Conservation (phyloP, 1,140 invertebrate species). For the Fopius arisanus region DNA sequence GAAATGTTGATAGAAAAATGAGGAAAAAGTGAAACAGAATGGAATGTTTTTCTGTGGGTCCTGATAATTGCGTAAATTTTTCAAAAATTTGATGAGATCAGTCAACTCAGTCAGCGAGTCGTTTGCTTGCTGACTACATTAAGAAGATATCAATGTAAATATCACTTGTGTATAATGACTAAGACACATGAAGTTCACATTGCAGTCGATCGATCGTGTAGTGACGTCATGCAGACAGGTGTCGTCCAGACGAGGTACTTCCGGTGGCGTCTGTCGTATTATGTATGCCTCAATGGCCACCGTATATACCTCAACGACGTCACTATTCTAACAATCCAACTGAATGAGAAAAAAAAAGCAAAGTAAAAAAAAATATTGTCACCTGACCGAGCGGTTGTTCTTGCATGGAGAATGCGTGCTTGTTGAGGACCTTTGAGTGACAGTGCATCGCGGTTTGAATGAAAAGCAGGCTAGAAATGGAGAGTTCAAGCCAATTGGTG, state of each 20-base stretch:
- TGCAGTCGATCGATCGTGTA: constrained; percentile 7
- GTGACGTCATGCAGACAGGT: constrained; percentile 9
- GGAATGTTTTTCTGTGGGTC: no score
- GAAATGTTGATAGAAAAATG: no score
- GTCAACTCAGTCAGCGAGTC: no score
- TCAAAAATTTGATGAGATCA: no score
- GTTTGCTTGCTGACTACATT: background rate
- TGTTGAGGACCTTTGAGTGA: background rate
- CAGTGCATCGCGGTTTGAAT: background rate
- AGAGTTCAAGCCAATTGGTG: background rate
- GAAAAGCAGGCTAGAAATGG: background rate
- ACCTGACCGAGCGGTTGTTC: background rate
- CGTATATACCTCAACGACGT: background rate
- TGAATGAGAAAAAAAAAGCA: background rate
- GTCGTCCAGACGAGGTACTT: constrained; percentile 5
- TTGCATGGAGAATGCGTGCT: background rate
- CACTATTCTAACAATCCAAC: background rate
- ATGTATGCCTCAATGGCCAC: background rate
- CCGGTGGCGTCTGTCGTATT: background rate
- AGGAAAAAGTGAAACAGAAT: no score
- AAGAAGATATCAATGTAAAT: background rate
- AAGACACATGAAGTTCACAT: background rate
- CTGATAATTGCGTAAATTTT: no score
- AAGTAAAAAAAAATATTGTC: background rate
- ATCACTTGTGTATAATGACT: background rate